A percentile compares a stretch with the other conserved stretches of the same genome.
Conservation (phyloP, 1,140 invertebrate species). For the Ladona fulva region DNA sequence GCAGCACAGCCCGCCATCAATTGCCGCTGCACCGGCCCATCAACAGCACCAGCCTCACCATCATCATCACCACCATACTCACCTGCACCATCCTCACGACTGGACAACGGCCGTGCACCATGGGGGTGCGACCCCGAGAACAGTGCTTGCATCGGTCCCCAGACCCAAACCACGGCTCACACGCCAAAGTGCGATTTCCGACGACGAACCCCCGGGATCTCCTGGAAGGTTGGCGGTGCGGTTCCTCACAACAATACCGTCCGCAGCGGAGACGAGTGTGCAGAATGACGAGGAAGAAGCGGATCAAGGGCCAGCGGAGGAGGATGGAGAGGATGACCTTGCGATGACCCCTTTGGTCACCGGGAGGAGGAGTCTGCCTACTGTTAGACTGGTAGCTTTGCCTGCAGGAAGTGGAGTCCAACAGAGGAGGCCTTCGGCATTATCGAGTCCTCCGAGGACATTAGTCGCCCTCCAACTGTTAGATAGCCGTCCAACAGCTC, state of each 20-base stretch:
- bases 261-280: slow-evolving; percentile 67
- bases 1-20: slow-evolving; percentile 14
- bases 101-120: slow-evolving; percentile 2
- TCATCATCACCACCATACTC: too few relatives aligned
- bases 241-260: slow-evolving; percentile 68
- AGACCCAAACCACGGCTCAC: slow-evolving; percentile 58
- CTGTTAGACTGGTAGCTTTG: neutral
- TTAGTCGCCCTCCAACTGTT: neutral
- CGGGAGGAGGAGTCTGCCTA: neutral
- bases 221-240: slow-evolving; percentile 52
- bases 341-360: neutral
- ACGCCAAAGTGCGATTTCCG: slow-evolving; percentile 62
- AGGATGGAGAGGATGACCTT: neutral
- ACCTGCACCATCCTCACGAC: slow-evolving; percentile 26
- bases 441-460: neutral
- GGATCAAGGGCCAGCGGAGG: neutral
- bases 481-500: neutral
- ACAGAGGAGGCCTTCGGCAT: neutral
- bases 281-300: slow-evolving; percentile 59
- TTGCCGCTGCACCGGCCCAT: neutral
- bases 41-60: slow-evolving; percentile 15
- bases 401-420: neutral
- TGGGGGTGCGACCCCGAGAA: slow-evolving; percentile 19
- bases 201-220: slow-evolving; percentile 56
- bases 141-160: slow-evolving; percentile 21